Evolutionary conservation across 2,888 invertebrate genomes (phyloP).

Genomic region (Hesperia comma): DNA sequence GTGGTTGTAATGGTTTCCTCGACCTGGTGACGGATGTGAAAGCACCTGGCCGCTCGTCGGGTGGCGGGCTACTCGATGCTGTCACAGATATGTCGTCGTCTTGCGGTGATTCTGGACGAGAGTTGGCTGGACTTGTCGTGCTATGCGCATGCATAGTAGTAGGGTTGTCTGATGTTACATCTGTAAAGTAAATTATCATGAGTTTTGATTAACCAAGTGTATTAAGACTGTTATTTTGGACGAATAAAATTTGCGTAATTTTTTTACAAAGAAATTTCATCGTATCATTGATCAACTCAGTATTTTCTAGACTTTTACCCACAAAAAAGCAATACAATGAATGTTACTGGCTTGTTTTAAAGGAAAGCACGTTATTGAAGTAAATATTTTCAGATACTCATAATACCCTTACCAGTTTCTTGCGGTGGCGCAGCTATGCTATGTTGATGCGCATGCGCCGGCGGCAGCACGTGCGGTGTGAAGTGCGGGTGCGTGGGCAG

Average conservation of each 20-base stretch:
- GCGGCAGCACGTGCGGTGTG: conserved; percentile 82
- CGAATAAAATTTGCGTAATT: too few species aligned
- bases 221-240: too few species aligned
- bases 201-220: not conserved
- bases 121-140: conserved; percentile 88
- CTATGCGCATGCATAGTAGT: conserved; percentile 86
- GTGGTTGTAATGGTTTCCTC: conserved; percentile 74
- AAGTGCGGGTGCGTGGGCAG: conserved; percentile 83
- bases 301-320: too few species aligned
- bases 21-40: conserved; percentile 79
- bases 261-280: too few species aligned
- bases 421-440: conserved; percentile 78
- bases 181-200: conserved; percentile 50
- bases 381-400: not conserved
- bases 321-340: too few species aligned
- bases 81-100: conserved; percentile 87
- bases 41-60: conserved; percentile 82
- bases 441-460: conserved; percentile 79
- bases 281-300: too few species aligned
- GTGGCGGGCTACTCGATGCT: conserved; percentile 81
- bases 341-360: too few species aligned
- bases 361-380: too few species aligned
- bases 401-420: conserved; percentile 67
- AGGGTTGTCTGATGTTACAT: conserved; percentile 71
- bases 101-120: conserved; percentile 82